Evolutionary conservation across 2,888 invertebrate species (phyloP), one percentile per base, ranked within the genome.

Genomic region (Amorpha juglandis): DNA sequence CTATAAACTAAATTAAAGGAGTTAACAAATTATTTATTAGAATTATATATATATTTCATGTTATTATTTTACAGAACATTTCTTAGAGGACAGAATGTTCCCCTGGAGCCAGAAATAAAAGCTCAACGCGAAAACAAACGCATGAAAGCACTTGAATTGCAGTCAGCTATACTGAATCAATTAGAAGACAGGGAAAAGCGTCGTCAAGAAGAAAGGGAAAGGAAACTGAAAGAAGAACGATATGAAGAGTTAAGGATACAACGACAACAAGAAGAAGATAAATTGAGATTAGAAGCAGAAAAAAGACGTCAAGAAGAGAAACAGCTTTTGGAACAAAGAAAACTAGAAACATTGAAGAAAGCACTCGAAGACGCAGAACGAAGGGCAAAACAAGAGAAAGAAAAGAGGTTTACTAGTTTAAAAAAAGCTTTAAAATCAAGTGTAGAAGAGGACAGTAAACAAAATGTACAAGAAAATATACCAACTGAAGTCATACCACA

Each of bases 51-150:
- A 66, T 83, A 63, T 76, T 53, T 42, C 0, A 38, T 47, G 9
- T 53, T 63, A 19, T 45, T 38, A 11, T 63, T 66, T 86, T 86
- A n/a, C 84, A 94, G 94, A 72, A 96, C 96, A 52, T 96, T 96
- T 87, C 89, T 98, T 58, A 94, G 98, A 72, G 98, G 98, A 9
- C 98, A 98, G 91, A 98, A 98, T 87, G 95, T 96, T 16, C 97
- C 96, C 0, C 84, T 98, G 66, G 98, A 98, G 82, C 96, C 97
- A 1, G 95, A 95, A 72, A 95, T 97, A 65, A 92, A 97, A 74
- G 96, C 96, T 9, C 97, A 98, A 86, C 94, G 97, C 72, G 97
- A 98, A 89, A 94, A 95, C 68, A 96, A 96, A 86, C 94, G 98
- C 35, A 95, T 97, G 70, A 96, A 97, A 86, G 98, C 98, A 0